Evolutionary conservation across 2,888 invertebrate genomes (phyloP), one percentile per base, ranked within the genome.

Genomic region (Zygogramma bicolorata): DNA sequence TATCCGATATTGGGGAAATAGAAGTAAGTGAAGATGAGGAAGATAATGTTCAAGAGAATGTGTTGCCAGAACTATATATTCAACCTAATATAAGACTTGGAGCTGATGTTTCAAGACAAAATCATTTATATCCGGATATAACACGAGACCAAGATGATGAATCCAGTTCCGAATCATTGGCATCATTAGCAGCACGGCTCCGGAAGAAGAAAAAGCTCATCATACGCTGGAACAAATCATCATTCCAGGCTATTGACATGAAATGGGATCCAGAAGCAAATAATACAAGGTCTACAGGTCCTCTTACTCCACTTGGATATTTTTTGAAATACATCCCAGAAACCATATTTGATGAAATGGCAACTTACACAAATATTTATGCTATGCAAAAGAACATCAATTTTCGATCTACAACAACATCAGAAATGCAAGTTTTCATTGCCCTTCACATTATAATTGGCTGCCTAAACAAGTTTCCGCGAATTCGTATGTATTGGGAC

Each of bases 371-470:
- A 4, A 66, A 57, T 57, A 57, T 66, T 18, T 66, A 66, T 57
- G 65, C 65, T 22, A 7, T 66, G 22, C 57, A 66, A 57, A 29
- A 66, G 20, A 38, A 57, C 18, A 66, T 18, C 27, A 65, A 13
- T 18, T 49, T 49, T 31, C 46, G 25, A n/a, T 13, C 49, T 25
- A 49, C 53, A 49, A 25, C 15, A 29, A 31, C 29, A 15, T 29
- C 38, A 10, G 65, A 65, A 65, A 65, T 49, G 10, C n/a, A 65
- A 31, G 34, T 18, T 49, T 18, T 65, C 7, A 46, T 65, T 27
- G 49, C 65, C 49, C 53, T 65, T 18, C 65, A 65, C 20, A 65
- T 65, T 27, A 53, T 15, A 8, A 65, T 65, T 65, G 65, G 65
- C 34, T 65, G 49, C 53, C 22, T 53, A 38, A 65, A 65, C 29